A percentile compares a stretch with the other conserved stretches of the same genome.
phyloP scores from a whole-genome alignment of 2,797 vertebrate species.

The Eulemur coronatus region DNA sequence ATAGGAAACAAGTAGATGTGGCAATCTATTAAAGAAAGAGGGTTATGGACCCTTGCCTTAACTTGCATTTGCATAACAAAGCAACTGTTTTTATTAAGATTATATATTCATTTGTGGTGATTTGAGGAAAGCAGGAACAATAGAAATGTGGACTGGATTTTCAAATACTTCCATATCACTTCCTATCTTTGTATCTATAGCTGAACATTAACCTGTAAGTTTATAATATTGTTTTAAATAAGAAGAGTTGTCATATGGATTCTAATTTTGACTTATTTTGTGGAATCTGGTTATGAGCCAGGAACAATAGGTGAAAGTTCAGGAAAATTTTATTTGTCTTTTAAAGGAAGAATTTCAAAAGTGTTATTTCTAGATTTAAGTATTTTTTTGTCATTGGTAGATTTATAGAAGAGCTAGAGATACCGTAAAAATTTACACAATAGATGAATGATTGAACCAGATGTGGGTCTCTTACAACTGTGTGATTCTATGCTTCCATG shows the following conservation, averaged over 20 bases:
- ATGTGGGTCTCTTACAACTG: neutral
- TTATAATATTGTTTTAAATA: neutral
- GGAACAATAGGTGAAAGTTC: neutral
- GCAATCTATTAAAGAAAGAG: neutral
- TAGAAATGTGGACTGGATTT: neutral
- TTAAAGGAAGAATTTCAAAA: neutral
- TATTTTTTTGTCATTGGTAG: neutral
- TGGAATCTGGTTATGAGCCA: neutral
- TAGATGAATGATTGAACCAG: neutral
- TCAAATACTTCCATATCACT: neutral
- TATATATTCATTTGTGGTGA: neutral
- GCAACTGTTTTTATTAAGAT: neutral
- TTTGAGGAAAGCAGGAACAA: neutral
- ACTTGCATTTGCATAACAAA: neutral
- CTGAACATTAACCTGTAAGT: neutral
- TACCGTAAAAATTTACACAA: neutral
- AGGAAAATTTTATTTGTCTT: neutral
- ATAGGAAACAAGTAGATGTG: neutral
- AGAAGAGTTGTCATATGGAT: neutral
- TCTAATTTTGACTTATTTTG: neutral
- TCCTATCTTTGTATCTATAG: neutral
- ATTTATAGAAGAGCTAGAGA: neutral
- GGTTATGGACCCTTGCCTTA: neutral
- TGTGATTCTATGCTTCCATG: neutral
- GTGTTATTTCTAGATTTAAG: neutral